A percentile compares a stretch with the other conserved stretches of the same genome.
Conservation (phyloP, 1,140 invertebrate species). For the Drosophila pallidifrons region DNA sequence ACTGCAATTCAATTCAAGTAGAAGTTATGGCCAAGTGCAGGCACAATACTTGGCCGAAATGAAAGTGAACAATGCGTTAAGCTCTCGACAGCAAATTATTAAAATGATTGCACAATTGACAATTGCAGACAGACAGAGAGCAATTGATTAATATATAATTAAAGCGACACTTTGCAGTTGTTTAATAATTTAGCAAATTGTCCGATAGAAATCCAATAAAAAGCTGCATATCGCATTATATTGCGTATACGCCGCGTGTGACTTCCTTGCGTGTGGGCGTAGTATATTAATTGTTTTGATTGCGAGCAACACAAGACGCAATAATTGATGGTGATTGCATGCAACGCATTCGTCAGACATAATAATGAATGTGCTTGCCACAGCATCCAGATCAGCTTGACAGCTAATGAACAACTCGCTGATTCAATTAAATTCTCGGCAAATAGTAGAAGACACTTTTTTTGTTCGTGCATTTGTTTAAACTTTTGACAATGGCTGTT, state of each 20-base stretch:
- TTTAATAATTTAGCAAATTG: conserved; percentile 36
- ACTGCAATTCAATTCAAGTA: conserved; percentile 55
- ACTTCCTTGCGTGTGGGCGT: conserved; percentile 13
- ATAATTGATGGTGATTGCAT: conserved; percentile 58
- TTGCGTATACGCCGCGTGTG: conserved; percentile 24
- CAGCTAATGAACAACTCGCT: conserved; percentile 46
- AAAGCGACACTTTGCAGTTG: conserved; percentile 8
- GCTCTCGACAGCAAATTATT: not conserved
- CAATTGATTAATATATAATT: conserved; percentile 41
- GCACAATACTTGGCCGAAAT: conserved; percentile 13
- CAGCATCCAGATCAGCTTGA: conserved; percentile 1
- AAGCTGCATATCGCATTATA: not conserved
- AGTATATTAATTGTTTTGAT: conserved; percentile 63
- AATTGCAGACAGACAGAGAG: not conserved
- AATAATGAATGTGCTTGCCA: conserved; percentile 4
- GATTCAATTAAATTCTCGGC: conserved; percentile 63
- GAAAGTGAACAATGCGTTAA: not conserved
- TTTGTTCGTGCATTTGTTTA: conserved; percentile 19
- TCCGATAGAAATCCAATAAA: conserved; percentile 5
- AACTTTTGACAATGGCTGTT: conserved; percentile 47
- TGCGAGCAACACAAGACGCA: conserved; percentile 60
- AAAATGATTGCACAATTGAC: conserved; percentile 8
- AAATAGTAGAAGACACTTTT: conserved; percentile 16
- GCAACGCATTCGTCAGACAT: conserved; percentile 4
- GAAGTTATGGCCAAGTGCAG: conserved; percentile 41